Conservation (phyloP, 1,140 invertebrate genomes). For the Chironomus tepperi region DNA sequence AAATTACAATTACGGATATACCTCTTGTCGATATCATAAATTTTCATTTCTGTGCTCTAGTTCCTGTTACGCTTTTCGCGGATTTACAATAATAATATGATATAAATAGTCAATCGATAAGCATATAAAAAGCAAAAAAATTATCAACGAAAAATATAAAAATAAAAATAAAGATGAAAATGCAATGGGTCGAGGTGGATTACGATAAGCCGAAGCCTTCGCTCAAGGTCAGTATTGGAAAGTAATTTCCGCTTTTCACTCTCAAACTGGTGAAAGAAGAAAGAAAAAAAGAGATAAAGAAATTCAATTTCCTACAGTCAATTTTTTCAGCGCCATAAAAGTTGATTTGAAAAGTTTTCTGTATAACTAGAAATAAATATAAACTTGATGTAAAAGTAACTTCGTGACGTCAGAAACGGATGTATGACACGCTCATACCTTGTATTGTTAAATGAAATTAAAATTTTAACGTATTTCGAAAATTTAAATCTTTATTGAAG, state of each 20-base stretch:
- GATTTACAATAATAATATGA: not conserved
- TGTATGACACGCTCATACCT: no score
- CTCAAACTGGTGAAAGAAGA: not conserved
- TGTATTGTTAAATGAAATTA: no score
- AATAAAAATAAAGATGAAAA: constrained; percentile 1
- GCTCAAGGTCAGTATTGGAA: constrained; percentile 11
- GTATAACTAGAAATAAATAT: not conserved
- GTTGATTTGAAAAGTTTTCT: not conserved
- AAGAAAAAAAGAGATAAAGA: not conserved
- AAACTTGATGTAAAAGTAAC: no score
- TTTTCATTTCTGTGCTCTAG: no score
- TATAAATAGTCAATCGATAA: not conserved
- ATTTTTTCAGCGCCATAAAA: not conserved
- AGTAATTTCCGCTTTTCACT: not conserved
- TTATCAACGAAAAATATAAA: not conserved
- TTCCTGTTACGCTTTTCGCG: not conserved
- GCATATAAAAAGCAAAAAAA: not conserved
- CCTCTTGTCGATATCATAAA: no score
- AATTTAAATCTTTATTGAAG: no score
- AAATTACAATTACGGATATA: no score
- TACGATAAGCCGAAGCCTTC: not conserved
- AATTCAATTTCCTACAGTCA: not conserved
- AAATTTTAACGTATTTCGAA: no score
- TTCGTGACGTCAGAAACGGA: no score
- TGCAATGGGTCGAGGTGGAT: constrained; percentile 21